Base-by-base conservation (phyloP, 2,797 vertebrate species). In the Prionace glauca region DNA sequence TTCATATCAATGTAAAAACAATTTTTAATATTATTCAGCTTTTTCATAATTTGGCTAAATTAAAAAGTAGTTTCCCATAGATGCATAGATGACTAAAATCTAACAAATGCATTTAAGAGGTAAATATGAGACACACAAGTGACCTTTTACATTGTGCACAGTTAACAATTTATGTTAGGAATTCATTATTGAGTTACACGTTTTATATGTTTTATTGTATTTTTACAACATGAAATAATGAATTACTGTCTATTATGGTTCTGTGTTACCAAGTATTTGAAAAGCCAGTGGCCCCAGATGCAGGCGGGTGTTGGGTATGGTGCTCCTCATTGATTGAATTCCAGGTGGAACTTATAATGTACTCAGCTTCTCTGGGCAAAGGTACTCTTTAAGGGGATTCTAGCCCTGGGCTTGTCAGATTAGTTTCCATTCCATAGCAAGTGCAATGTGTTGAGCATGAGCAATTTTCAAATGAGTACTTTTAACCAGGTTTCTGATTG, bases 41-140 rank as follows among this genome's bases (percentile, higher is more conserved):
- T 92, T 67, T 67, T 92, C n/a, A 8, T 69, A 92, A 92, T 69
- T 92, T 92, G 16, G 62, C n/a, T 67, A 67, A 67, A 36, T 92
- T 92, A 36, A 67, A 36, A 36, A 92, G 9, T 10, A 22, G 60
- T 92, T 92, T 95, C 26, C 24, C 56, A 36, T 41, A 41, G 41
- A 92, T 60, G 5, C 5, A 14, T 92, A 41, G 41, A 41, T 41
- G 0, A 41, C 41, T 5, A 56, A 90, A 45, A 50, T 45, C 14
- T 71, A 26, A 2, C 22, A 56, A 74, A 32, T 56, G 50, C 45
- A 45, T 94, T 94, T 74, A 50, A 56, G 45, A 41, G 1, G 36
- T 32, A 50, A 74, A 74, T 72, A 11, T 10, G 7, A 71, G 41
- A 29, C 67, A 93, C 32, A 29, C 5, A 72, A 90, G 8, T 94